Conservation (phyloP, 2,797 vertebrate species). For the Phoeniculus purpureus region DNA sequence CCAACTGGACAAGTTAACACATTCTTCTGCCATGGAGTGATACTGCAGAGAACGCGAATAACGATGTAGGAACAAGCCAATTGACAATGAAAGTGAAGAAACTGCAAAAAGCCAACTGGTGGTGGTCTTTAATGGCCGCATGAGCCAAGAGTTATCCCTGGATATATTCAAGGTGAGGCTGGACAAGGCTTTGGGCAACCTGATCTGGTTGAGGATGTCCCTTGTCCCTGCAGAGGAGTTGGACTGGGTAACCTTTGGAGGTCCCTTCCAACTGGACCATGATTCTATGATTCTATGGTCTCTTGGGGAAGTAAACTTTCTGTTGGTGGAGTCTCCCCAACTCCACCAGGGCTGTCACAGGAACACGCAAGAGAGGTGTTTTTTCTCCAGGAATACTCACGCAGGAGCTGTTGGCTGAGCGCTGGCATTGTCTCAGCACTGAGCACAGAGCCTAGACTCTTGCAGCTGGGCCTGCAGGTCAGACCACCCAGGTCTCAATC, state of each 20-base stretch:
- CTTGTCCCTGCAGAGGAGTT: too few species aligned
- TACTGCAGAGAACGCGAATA: too few species aligned
- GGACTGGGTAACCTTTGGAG: too few species aligned
- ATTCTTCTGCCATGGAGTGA: neutral
- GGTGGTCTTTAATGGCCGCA: neutral
- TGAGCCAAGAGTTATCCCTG: neutral
- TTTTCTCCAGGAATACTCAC: neutral
- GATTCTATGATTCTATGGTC: too few species aligned
- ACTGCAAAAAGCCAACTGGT: neutral
- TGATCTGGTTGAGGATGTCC: too few species aligned
- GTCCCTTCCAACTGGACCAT: too few species aligned
- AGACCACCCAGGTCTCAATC: neutral
- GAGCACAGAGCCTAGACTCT: too few species aligned
- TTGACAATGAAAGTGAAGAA: neutral
- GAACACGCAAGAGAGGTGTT: accelerated
- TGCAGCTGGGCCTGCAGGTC: neutral
- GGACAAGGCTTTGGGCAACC: too few species aligned
- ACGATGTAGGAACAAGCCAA: neutral
- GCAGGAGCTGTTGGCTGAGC: neutral
- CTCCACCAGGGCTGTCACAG: neutral
- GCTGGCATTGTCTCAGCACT: neutral
- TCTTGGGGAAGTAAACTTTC: neutral
- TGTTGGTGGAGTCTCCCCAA: too few species aligned
- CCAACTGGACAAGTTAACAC: neutral
- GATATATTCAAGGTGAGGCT: too few species aligned